phyloP scores from a whole-genome alignment of 2,797 vertebrate genomes.

The Mormyrus hasselquistii region DNA sequence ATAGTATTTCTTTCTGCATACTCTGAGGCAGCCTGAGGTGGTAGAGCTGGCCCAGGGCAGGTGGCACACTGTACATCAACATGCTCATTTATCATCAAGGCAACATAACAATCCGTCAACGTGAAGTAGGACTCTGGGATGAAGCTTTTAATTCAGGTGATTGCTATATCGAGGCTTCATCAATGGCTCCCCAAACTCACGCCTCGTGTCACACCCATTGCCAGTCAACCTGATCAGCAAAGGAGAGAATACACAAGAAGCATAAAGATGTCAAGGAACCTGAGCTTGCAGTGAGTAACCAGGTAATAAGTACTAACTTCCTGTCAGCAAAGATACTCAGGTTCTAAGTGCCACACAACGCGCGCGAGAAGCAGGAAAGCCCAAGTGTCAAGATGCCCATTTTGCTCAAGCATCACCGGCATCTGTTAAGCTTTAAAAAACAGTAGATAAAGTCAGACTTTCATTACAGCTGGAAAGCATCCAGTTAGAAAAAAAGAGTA shows the following conservation, averaged over 20 bases:
- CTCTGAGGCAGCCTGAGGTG: background rate
- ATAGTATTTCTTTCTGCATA: background rate
- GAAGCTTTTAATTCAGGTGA: conserved; percentile 46
- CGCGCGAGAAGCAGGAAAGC: background rate
- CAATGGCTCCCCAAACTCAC: background rate
- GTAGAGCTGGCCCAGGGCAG: background rate
- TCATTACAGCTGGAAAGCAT: background rate
- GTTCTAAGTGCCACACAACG: background rate
- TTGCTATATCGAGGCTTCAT: conserved; percentile 45
- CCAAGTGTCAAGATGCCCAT: background rate
- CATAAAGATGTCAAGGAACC: background rate
- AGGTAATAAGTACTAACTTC: background rate
- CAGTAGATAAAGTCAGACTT: background rate
- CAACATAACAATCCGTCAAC: conserved; percentile 30
- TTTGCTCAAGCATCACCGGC: background rate
- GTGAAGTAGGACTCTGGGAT: conserved; percentile 32
- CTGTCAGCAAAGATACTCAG: background rate
- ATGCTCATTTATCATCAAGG: background rate
- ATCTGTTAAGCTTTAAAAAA: background rate
- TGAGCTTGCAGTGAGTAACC: background rate
- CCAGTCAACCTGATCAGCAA: background rate
- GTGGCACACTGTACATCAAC: background rate
- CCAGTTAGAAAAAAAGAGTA: background rate
- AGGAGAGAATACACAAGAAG: background rate
- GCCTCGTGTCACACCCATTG: background rate